Percentiles rank a stretch among this genome's conserved stretches.
Evolutionary conservation across 1,140 invertebrate genomes (phyloP).

Genomic region (Pseudomyrmex dendroicus): DNA sequence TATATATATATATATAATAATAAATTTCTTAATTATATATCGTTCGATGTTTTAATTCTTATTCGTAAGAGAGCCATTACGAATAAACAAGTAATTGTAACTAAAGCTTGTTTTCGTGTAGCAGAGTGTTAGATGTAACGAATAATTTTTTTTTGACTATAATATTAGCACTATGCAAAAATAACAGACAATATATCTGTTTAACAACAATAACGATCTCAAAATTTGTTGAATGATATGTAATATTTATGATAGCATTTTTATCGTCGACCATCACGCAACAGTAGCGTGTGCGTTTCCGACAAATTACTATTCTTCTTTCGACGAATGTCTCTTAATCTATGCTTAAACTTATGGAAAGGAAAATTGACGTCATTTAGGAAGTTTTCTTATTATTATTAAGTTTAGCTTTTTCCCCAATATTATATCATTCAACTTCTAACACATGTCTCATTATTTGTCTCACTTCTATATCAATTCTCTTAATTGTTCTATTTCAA

Average conservation of each 20-base stretch:
- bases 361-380: slow-evolving; percentile 48
- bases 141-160: background rate
- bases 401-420: no score
- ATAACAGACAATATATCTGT: background rate
- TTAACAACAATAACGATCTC: background rate
- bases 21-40: slow-evolving; percentile 10
- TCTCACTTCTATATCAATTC: background rate
- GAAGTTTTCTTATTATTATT: slow-evolving; percentile 71
- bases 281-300: background rate
- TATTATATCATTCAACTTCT: slow-evolving; percentile 52
- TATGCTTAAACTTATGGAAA: slow-evolving; percentile 26
- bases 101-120: background rate
- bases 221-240: background rate
- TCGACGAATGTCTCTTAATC: background rate
- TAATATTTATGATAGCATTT: slow-evolving; percentile 21
- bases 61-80: background rate
- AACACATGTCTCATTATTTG: background rate
- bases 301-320: slow-evolving; percentile 14
- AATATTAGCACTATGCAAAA: slow-evolving; percentile 7
- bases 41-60: slow-evolving; percentile 2
- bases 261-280: background rate
- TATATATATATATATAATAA: no score
- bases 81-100: background rate
- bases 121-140: no score
- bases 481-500: background rate